Percentiles rank a stretch among this genome's conserved stretches.
phyloP scores from a whole-genome alignment of 2,113 vertebrate genomes.

The Tachuris rubrigastra region DNA sequence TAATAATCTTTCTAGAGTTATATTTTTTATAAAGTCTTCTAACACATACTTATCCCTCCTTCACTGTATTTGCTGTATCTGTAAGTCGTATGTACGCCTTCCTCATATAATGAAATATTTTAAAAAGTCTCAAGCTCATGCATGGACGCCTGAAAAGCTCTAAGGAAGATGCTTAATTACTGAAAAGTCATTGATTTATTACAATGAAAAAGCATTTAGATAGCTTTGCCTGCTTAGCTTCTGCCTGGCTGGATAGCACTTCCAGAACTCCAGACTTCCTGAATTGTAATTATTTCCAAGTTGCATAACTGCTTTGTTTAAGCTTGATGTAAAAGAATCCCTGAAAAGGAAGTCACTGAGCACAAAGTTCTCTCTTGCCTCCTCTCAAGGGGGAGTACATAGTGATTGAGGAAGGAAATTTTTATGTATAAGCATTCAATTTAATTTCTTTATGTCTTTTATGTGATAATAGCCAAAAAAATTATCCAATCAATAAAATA shows the following conservation, averaged over 20 bases:
- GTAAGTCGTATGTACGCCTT: not conserved
- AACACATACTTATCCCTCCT: not conserved
- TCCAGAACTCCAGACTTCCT: not conserved
- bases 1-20: not conserved
- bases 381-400: not conserved
- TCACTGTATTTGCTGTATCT: not conserved
- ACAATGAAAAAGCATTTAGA: not conserved
- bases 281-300: not conserved
- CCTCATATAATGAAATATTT: not conserved
- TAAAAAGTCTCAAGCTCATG: not conserved
- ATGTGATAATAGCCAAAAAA: not conserved
- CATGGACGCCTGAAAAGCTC: not conserved
- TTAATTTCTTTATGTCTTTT: not conserved
- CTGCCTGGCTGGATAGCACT: not conserved
- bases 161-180: not conserved
- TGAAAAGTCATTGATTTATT: not conserved
- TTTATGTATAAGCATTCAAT: not conserved
- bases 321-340: not conserved
- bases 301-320: not conserved
- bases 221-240: not conserved
- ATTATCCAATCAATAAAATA: not conserved
- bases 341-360: not conserved
- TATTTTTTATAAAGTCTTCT: not conserved
- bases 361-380: not conserved
- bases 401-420: not conserved